Evolutionary conservation across 2,888 invertebrate species (phyloP), one percentile per base, ranked within the genome.

Genomic region (Tortrix viridana): DNA sequence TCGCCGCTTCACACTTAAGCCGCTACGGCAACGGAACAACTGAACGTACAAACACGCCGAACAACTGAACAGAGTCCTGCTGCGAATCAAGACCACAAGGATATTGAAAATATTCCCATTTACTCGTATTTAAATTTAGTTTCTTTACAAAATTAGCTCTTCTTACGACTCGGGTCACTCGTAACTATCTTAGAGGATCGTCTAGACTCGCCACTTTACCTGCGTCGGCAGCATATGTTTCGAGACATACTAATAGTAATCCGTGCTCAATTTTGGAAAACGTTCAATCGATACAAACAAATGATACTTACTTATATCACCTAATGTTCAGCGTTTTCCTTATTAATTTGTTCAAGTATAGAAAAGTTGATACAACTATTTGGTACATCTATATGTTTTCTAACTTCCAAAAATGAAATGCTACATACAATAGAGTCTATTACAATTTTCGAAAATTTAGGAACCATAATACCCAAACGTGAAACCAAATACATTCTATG

Each of bases 391-490:
- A 92, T 88, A 87, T 86, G 89, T 86, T 80, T 76, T 79, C 87
- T 89, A 89, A 86, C 74, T 83, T 86, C 83, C 86, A 89, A 88
- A 89, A 91, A 89, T 84, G 82, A 90, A 90, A 86, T 82, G 83
- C 89, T 91, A 91, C 88, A 84, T 87, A 88, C 84, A 89, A 89
- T 91, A 92, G 89, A 90, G 86, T 89, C 89, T 90, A 90, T 91
- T 92, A 91, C 89, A 91, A 89, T 92, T 91, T 63, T 92, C 89
- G 90, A 92, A 90, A 91, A 92, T 91, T 92, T 92, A 92, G 92
- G 92, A 92, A 92, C 92, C 91, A 89, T 91, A 92, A 92, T 91
- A 92, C 92, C 92, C 90, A 89, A 91, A 92, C 86, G 86, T 88
- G 89, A 84, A 91, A 90, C 89, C 86, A 75, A 91, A 89, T 78